phyloP scores from a whole-genome alignment of 2,888 invertebrate species.

The Leptinotarsa tumamoca region DNA sequence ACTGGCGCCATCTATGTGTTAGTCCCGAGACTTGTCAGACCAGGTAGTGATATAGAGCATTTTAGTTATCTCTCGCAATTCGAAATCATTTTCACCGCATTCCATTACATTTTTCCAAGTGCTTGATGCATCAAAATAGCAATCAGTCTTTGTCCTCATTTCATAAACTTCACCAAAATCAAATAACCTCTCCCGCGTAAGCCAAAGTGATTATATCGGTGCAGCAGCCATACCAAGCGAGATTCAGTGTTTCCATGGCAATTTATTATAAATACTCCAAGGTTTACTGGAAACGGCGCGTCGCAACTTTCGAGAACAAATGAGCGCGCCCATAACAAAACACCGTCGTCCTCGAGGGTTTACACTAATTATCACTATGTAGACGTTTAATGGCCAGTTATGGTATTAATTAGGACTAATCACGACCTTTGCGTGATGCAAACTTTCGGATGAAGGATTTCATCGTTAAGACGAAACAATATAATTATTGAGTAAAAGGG shows the following conservation, averaged over 20 bases:
- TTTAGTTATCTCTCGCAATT: background rate
- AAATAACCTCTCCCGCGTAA: background rate
- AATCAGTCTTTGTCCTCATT: background rate
- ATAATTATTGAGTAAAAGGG: background rate
- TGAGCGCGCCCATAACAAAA: background rate
- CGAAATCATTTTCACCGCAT: background rate
- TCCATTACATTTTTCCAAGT: background rate
- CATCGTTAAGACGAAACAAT: background rate
- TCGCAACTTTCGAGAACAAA: conserved; percentile 12
- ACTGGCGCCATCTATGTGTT: too few species aligned
- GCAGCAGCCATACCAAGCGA: conserved; percentile 6
- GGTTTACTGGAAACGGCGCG: conserved; percentile 9
- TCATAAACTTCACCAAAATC: background rate
- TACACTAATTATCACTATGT: conserved; percentile 5
- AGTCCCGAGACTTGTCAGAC: too few species aligned
- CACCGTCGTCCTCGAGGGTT: conserved; percentile 7
- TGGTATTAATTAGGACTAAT: conserved; percentile 2
- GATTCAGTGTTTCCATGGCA: conserved; percentile 8
- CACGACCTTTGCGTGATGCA: background rate
- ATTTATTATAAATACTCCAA: conserved; percentile 13
- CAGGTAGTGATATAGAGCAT: too few species aligned
- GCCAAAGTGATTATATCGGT: conserved; percentile 7
- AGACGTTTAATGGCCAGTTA: background rate
- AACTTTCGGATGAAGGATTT: background rate
- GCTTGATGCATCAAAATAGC: background rate